A percentile compares a stretch with the other conserved stretches of the same genome.
phyloP scores from a whole-genome alignment of 2,113 vertebrate species.

The Scalopus aquaticus region DNA sequence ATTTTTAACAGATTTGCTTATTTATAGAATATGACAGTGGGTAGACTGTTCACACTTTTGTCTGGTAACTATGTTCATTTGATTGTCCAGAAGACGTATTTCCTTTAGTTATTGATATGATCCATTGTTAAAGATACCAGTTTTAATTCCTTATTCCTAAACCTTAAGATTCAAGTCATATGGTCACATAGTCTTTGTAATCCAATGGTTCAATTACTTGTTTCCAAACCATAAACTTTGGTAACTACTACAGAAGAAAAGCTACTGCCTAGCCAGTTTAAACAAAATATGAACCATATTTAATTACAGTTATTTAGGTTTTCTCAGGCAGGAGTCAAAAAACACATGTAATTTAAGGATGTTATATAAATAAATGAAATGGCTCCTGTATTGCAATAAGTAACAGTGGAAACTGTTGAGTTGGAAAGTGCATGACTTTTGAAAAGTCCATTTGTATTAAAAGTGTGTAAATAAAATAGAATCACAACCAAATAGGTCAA shows the following conservation, averaged over 20 bases:
- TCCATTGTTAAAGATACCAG: not conserved
- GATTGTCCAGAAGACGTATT: not conserved
- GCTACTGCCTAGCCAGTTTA: not conserved
- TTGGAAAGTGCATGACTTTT: not conserved
- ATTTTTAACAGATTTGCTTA: not conserved
- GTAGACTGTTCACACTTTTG: not conserved
- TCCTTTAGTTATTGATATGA: not conserved
- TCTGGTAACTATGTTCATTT: not conserved
- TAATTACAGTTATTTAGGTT: not conserved
- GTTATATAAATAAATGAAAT: not conserved
- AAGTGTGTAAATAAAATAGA: not conserved
- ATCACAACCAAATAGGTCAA: not conserved
- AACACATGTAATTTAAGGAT: not conserved
- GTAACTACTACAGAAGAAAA: not conserved
- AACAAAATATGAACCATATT: not conserved
- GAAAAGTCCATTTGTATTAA: not conserved
- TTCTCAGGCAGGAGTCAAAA: not conserved
- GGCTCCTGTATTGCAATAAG: not conserved
- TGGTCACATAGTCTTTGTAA: not conserved
- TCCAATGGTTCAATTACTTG: not conserved
- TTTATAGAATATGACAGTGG: not conserved
- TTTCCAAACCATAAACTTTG: not conserved
- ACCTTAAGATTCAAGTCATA: not conserved
- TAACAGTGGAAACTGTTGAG: not conserved
- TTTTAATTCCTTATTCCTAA: not conserved